Base-by-base conservation (phyloP, 2,797 vertebrate genomes). In the Mus minutoides region DNA sequence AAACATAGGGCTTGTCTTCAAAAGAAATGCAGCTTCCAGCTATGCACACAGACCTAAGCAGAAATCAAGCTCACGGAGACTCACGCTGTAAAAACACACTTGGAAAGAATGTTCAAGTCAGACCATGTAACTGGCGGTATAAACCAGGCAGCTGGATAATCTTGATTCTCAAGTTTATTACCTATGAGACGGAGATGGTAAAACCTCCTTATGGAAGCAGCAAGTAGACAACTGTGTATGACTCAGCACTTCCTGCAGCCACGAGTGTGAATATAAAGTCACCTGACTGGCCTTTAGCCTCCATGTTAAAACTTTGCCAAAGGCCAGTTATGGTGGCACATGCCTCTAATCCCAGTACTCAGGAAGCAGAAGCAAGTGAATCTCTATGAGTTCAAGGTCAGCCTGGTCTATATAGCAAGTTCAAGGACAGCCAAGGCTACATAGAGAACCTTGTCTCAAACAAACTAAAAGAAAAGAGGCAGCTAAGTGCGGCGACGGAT, bases 21-120 rank as follows among this genome's bases (percentile, higher is more conserved):
- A 94, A 82, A 79, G n/a, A 76, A 76, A 69, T 40, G 62, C 7
- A 69, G 37, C 43, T 96, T 76, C 79, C 76, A 56, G n/a, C 88
- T 37, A 71, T 24, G 60, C 84, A 69, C 60, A 52, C 49, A 40
- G 4, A 64, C 58, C 60, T 54, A 31, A 31, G 67, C 34, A 77
- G 56, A 92, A 90, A 84, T 88, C 43, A 71, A 77, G 52, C 9
- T 64, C 17, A 71, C 52, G 3, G 76, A 54, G 43, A 78, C 24
- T n/a, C 6, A 8, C 16, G n/a, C n/a, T 52, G 52, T 22, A 73
- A 71, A 77, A 92, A 56, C 16, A 77, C 29, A 52, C 34, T 64
- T 49, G 80, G 29, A 88, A 73, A 3, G 67, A 86, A 75, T 3
- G 26, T 82, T 84, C 62, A 60, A 85, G n/a, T 26, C 49, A 34